A percentile compares a stretch with the other conserved stretches of the same genome.
Evolutionary conservation across 2,113 vertebrate genomes (phyloP).

Genomic region (Circaetus cinerascens): DNA sequence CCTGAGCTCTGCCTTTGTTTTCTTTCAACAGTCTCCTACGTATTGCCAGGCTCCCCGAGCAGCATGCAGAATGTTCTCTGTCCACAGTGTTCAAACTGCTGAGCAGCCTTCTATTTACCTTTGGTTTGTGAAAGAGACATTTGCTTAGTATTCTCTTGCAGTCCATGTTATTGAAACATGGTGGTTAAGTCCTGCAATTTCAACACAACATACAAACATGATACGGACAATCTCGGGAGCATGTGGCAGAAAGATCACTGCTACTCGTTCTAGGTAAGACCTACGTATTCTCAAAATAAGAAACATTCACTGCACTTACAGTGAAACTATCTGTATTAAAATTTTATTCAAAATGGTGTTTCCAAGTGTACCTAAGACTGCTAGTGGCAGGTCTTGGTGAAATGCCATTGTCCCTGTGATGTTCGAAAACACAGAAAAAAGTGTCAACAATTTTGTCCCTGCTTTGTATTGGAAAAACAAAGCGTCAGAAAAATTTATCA

Average conservation of each 20-base stretch:
- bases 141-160: neutral
- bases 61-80: neutral
- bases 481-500: neutral
- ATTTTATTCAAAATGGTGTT: neutral
- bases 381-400: neutral
- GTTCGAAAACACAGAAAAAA: neutral
- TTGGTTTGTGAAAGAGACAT: neutral
- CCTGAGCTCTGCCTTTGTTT: neutral
- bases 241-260: neutral
- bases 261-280: neutral
- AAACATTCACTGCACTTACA: neutral
- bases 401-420: neutral
- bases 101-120: neutral
- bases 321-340: neutral
- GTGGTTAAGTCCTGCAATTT: neutral
- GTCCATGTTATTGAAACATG: neutral
- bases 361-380: neutral
- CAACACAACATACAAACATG: neutral
- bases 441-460: neutral
- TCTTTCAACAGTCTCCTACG: neutral
- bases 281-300: neutral
- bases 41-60: neutral
- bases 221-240: fast-evolving
- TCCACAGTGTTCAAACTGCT: neutral
- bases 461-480: neutral